phyloP scores from a whole-genome alignment of 2,888 invertebrate species.

The Tachina grossa region DNA sequence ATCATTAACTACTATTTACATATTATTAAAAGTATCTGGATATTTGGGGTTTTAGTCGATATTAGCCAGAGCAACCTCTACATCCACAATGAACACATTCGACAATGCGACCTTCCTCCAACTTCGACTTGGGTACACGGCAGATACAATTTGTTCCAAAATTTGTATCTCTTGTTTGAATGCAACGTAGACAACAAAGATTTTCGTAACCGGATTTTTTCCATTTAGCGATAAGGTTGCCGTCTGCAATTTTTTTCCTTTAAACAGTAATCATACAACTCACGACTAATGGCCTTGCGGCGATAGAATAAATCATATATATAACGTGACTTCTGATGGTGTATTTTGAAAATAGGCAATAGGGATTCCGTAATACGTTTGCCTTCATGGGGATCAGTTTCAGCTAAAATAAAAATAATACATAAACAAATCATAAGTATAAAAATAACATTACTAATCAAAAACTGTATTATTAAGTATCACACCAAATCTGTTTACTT shows the following conservation, averaged over 20 bases:
- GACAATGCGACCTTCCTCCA: slow-evolving; percentile 97
- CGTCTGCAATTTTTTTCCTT: slow-evolving; percentile 98
- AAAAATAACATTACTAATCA: background rate
- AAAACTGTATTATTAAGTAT: too few species aligned
- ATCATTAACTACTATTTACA: slow-evolving; percentile 7
- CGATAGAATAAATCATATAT: slow-evolving; percentile 98
- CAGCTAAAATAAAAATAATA: slow-evolving; percentile 86
- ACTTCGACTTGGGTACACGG: slow-evolving; percentile 97
- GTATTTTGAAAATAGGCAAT: slow-evolving; percentile 99
- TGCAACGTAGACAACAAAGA: slow-evolving; percentile 97
- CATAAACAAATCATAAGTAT: too few species aligned
- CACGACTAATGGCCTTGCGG: slow-evolving; percentile 97
- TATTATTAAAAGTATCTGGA: background rate
- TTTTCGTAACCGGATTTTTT: slow-evolving; percentile 99
- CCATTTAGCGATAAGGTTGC: slow-evolving; percentile 99
- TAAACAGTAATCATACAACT: slow-evolving; percentile 97
- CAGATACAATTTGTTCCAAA: slow-evolving; percentile 99
- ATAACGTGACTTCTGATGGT: slow-evolving; percentile 98
- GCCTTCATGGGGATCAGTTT: slow-evolving; percentile 99
- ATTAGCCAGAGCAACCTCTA: slow-evolving; percentile 95
- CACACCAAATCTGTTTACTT: slow-evolving; percentile 72
- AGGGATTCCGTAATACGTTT: slow-evolving; percentile 98
- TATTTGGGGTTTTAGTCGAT: background rate
- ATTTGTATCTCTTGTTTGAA: slow-evolving; percentile 98
- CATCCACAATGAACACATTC: slow-evolving; percentile 99